Base-by-base conservation (phyloP, 2,888 invertebrate genomes). In the Orgyia antiqua region DNA sequence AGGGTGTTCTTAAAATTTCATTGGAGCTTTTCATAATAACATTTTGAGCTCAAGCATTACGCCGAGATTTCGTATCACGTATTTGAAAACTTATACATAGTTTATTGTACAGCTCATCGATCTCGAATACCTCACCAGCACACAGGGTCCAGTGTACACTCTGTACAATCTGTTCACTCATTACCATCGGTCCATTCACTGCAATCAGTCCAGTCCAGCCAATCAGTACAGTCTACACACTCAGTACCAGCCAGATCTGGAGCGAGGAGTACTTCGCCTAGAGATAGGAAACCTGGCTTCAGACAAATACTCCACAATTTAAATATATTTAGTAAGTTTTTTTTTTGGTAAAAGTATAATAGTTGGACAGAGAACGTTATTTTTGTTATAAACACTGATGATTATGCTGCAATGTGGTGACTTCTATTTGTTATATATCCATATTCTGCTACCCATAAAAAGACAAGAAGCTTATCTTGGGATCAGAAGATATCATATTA, bases 291-390 rank as follows among this genome's bases (percentile, higher is more conserved):
- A 51, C 77, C 77, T 4, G 74, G 79, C 64, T 89, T 94, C 24
- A 83, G 94, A 17, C 93, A 94, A 56, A 93, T 95, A 58, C 77
- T 94, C 40, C 93, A 92, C 66, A 94, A 93, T 67, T 79, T 94
- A 19, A 94, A 94, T 63, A 94, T 95, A 69, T 95, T 95, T 60
- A 89, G 92, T 88, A 66, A 82, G 87, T 66, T 4, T 21, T 6
- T 11, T 10, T 10, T 23, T 8, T 23, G 3, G 2, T 23, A 20
- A n/a, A n/a, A n/a, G n/a, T n/a, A n/a, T n/a, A n/a, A 5, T 4
- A 5, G 4, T 5, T 17, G 4, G 7, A 17, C 7, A 17, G 17
- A 17, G 4, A 5, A 17, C n/a, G n/a, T n/a, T n/a, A n/a, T n/a
- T n/a, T n/a, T n/a, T n/a, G n/a, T n/a, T n/a, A n/a, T n/a, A n/a